Evolutionary conservation across 30 jellyfish, hydroid and myxozoan genomes (phyloP), one percentile per base, ranked within the genome.

Genomic region (Rhopilema esculentum): DNA sequence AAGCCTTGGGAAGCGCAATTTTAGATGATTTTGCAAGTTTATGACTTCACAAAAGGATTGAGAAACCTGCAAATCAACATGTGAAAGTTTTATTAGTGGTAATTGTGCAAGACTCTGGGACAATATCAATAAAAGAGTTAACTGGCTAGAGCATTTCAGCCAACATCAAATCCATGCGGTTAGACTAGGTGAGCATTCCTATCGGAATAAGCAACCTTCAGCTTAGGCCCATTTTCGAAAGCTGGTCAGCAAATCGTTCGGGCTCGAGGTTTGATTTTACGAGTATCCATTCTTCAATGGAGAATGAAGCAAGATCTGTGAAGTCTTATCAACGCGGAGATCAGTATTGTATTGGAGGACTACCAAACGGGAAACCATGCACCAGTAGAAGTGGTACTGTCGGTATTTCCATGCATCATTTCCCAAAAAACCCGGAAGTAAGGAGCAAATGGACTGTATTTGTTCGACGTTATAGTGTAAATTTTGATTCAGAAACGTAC

Each of bases 281-380:
- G 57, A 40, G 57, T 40, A 40, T 40, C 57, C 57, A 40, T 40
- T 40, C 57, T 40, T 40, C 6, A 40, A 40, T 40, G 57, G 57
- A 65, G 75, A 27, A 65, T 27, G 32, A 65, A 18, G 20, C 75
- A 65, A 29, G 32, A 65, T 21, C 28, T 27, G 32, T 19, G 20
- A 29, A 12, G 32, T 16, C 75, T 65, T 8, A 27, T 65, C 28
- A 12, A 21, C 75, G 75, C 32, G 75, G 75, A 21, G 75, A 28
- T 29, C 27, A 65, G 75, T 65, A 65, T 29, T 65, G 75, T 18
- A 28, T 65, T 65, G 75, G 28, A 21, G 75, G 75, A 21, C 75
- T 65, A 29, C 28, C 75, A 65, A 65, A 65, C 32, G 75, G 75
- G 32, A 65, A 21, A 21, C 32, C 75, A 7, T 65, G 32, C 32